phyloP scores from a whole-genome alignment of 2,113 vertebrate species.

The Seriola rivoliana region DNA sequence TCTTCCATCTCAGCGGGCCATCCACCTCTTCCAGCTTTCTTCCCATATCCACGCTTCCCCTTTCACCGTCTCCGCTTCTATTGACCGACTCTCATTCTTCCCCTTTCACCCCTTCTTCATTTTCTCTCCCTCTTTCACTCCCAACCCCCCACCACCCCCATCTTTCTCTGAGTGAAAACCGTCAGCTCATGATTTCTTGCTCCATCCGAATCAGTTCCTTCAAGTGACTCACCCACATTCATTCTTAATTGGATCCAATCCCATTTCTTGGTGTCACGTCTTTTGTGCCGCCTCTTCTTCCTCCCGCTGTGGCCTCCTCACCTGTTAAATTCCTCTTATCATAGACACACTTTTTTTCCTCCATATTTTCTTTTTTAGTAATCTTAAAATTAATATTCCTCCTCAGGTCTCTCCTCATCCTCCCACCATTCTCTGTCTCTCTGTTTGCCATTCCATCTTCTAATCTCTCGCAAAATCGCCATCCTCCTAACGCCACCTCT shows the following conservation, averaged over 20 bases:
- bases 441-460: neutral
- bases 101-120: neutral
- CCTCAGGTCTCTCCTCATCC: neutral
- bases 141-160: neutral
- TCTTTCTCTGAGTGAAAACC: constrained; percentile 21
- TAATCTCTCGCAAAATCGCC: neutral
- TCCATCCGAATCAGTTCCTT: constrained; percentile 22
- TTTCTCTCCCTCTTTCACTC: neutral
- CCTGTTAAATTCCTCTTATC: neutral
- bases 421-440: neutral
- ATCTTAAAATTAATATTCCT: constrained; percentile 5
- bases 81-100: constrained; percentile 9
- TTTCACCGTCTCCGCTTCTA: neutral
- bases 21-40: constrained; percentile 28
- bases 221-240: constrained; percentile 39
- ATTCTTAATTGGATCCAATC: constrained; percentile 35
- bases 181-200: constrained; percentile 40
- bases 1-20: constrained; percentile 16
- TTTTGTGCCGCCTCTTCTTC: neutral
- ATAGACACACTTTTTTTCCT: neutral
- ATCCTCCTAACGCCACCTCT: neutral
- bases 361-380: neutral
- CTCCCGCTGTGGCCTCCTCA: neutral
- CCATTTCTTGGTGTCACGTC: neutral
- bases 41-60: neutral